Conservation (phyloP, 2,797 vertebrate genomes). For the Luscinia megarhynchos region DNA sequence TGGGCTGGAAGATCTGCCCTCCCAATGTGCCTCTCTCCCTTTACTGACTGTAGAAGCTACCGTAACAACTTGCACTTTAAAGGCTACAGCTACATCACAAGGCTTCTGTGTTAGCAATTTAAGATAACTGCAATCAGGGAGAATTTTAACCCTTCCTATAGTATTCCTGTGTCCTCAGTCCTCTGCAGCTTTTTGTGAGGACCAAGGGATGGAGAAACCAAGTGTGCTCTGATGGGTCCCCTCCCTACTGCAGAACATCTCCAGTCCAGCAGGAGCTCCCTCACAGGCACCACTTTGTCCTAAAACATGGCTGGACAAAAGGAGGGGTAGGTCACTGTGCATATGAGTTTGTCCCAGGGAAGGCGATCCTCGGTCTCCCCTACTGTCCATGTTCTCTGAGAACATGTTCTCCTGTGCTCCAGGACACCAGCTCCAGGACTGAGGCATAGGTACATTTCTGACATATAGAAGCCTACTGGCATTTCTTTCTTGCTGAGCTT, state of each 20-base stretch:
- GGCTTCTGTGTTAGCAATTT: not conserved
- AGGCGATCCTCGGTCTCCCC: not conserved
- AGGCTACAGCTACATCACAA: not conserved
- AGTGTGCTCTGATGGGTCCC: not conserved
- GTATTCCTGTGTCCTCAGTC: fast-evolving
- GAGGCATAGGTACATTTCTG: not conserved
- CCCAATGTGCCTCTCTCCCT: fast-evolving
- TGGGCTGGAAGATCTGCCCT: not conserved
- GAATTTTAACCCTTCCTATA: not conserved
- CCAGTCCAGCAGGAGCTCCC: not conserved
- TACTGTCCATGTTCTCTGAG: fast-evolving
- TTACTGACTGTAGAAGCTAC: not conserved
- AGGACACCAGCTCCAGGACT: not conserved
- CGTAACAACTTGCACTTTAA: not conserved
- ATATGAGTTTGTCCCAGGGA: not conserved
- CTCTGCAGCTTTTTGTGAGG: not conserved
- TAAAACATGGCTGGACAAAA: not conserved
- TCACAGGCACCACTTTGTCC: not conserved
- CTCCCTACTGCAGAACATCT: not conserved
- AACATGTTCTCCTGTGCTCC: not conserved
- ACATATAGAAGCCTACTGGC: not conserved
- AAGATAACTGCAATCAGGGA: not conserved
- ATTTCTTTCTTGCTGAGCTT: not conserved
- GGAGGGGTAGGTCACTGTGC: not conserved
- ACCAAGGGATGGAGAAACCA: not conserved